These are phyloP conservation scores for Crotalus horridus DNA, from an alignment of 2,113 vertebrate genomes.

Conservation along the genomic window DNA sequence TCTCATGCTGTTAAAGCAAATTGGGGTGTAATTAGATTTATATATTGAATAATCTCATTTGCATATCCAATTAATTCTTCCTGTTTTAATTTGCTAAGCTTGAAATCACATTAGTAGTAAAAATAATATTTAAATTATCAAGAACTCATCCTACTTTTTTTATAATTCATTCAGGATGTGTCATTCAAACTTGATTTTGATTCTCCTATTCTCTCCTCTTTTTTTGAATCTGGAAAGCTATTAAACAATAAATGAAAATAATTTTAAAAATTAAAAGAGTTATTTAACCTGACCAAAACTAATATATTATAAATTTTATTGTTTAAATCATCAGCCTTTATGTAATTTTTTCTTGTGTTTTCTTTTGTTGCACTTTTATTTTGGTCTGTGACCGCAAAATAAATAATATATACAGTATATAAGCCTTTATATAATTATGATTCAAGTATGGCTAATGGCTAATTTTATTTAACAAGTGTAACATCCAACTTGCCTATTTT, in stretches of 20 bases:
- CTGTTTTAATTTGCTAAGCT: constrained; percentile 79
- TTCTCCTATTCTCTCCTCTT: constrained; percentile 13
- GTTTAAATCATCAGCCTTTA: background rate
- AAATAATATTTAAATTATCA: constrained; percentile 73
- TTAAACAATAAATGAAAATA: background rate
- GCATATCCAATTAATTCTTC: constrained; percentile 85
- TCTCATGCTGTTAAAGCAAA: constrained; percentile 78
- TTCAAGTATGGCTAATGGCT: background rate
- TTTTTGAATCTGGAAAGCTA: constrained; percentile 26
- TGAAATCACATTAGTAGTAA: constrained; percentile 75
- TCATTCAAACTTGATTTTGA: constrained; percentile 54
- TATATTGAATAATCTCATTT: constrained; percentile 85
- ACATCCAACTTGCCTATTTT: background rate
- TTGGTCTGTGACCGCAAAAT: too few species aligned
- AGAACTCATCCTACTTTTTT: constrained; percentile 63
- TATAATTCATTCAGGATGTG: constrained; percentile 65
- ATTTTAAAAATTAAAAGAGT: background rate
- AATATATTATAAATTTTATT: background rate
- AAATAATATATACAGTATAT: too few species aligned
- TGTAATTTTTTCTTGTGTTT: background rate
- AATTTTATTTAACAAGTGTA: background rate
- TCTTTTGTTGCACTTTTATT: too few species aligned
- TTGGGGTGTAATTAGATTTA: constrained; percentile 83
- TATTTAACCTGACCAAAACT: constrained; percentile 6
- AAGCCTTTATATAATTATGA: background rate